phyloP scores from a whole-genome alignment of 2,797 vertebrate species.

The Parotocinclus haroldoi region DNA sequence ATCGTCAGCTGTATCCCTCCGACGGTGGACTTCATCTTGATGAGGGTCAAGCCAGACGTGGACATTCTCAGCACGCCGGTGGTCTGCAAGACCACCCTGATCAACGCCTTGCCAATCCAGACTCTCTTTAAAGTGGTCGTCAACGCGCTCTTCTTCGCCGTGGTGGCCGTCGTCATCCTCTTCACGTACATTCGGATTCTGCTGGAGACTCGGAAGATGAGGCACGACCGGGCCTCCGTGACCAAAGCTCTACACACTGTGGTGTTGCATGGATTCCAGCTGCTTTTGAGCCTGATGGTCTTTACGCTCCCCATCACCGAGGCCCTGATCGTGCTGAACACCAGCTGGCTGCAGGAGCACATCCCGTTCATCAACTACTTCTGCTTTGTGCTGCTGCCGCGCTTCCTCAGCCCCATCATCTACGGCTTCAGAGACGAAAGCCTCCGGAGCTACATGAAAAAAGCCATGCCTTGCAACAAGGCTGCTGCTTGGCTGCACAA shows the following conservation, averaged over 20 bases:
- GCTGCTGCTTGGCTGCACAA: slow-evolving; percentile 10
- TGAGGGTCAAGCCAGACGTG: slow-evolving; percentile 24
- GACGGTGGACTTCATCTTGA: slow-evolving; percentile 49
- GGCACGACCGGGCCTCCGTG: slow-evolving; percentile 62
- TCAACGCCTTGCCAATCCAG: slow-evolving; percentile 60
- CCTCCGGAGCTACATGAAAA: slow-evolving; percentile 54
- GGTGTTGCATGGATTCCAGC: slow-evolving; percentile 71
- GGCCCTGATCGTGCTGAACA: slow-evolving; percentile 37
- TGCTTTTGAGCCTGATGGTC: slow-evolving; percentile 67
- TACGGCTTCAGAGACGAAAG: slow-evolving; percentile 68
- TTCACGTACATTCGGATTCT: slow-evolving; percentile 74
- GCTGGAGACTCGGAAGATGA: slow-evolving; percentile 64
- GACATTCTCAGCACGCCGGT: slow-evolving; percentile 47
- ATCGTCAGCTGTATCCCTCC: slow-evolving; percentile 54
- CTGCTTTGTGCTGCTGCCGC: slow-evolving; percentile 66
- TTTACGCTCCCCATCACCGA: slow-evolving; percentile 66
- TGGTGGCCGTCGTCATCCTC: slow-evolving; percentile 63
- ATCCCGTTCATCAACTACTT: slow-evolving; percentile 65
- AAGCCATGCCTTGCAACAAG: slow-evolving; percentile 46
- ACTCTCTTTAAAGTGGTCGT: slow-evolving; percentile 51
- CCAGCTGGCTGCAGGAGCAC: slow-evolving; percentile 53
- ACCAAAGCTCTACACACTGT: slow-evolving; percentile 72
- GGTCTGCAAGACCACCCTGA: slow-evolving; percentile 31
- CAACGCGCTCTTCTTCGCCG: slow-evolving; percentile 61
- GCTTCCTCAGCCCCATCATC: slow-evolving; percentile 71